Base-by-base conservation (phyloP, 2,797 vertebrate genomes). In the Varecia variegata region DNA sequence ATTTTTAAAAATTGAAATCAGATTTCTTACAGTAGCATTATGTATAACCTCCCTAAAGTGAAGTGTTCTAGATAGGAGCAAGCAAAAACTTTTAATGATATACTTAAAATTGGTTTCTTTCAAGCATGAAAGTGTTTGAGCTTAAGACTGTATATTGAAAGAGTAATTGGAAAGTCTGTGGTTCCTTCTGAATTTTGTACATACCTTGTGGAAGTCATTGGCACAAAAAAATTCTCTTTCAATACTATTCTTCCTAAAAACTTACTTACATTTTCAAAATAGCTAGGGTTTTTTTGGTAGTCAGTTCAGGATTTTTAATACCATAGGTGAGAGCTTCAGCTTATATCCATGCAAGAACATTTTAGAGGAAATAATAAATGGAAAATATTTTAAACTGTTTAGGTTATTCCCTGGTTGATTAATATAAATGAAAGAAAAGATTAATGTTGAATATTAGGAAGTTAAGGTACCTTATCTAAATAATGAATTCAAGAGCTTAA, bases 371-470 rank as follows among this genome's bases (percentile, higher is more conserved):
- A 88, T 80, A 93, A 73, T 54, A 87, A 88, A 62, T 65, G 74
- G 38, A 32, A 93, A 96, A 62, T 84, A 81, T 40, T 70, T 92
- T 56, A 84, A 88, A 96, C 93, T 54, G 50, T 93, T 80, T n/a
- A 79, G 27, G 32, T 95, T 88, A 62, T 70, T 88, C 67, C 23
- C n/a, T 85, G 74, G 52, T 30, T 65, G 58, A 77, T 67, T 88
- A 67, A 84, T 70, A 67, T 87, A 96, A 91, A 62, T 68, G 18
- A 80, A 76, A 60, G 40, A 96, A 86, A 74, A 89, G 74, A 23
- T 68, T 93, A 88, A 86, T 77, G 27, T 76, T 90, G 45, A n/a
- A 3, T 58, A 43, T 95, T 71, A 89, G 56, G n/a, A 82, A 91
- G 83, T 47, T 83, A 89, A 81, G 12, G 21, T 88, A 79, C 6